Base-by-base conservation (phyloP, 2,888 invertebrate species). In the Orgyia antiqua region DNA sequence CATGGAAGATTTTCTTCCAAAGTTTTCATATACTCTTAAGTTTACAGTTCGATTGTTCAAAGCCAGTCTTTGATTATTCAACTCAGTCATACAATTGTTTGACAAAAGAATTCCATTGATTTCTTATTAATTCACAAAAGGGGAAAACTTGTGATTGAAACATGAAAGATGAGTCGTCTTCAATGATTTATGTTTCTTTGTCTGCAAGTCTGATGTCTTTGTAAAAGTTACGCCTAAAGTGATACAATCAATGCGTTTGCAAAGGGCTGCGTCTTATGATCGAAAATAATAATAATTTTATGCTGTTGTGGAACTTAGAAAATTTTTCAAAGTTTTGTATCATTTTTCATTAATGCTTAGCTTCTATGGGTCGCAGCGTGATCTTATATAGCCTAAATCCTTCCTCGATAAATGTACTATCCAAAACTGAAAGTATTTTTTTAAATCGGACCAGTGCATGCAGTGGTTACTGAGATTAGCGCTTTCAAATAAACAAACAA, bases 81-180 rank as follows among this genome's bases (percentile, higher is more conserved):
- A 40, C 40, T 42, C 36, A 33, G 36, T 31, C 44, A 36, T 33
- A 31, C 20, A 33, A 11, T 28, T 40, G 39, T 45, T 44, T 40
- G 35, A 49, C 49, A 55, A 55, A 52, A 36, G 41, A 45, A 48
- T 42, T 39, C 36, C 49, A 63, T 65, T 49, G 65, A 65, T 63
- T 63, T 48, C 37, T 34, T 47, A 58, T 62, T 63, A 62, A 58
- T 53, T 46, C 44, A 51, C 56, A 56, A 61, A 58, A 51, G 54
- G 42, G n/a, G 34, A 27, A 42, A 46, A 53, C 42, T 53, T 45
- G 33, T 39, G 45, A 50, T 52, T 45, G 36, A 42, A 56, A 51
- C 50, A 42, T 45, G 45, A 56, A 53, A 50, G 52, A 57, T 58
- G 50, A 39, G 31, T 45, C 45, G 55, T 51, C 45, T n/a, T n/a